Percentiles rank a stretch among this genome's conserved stretches.
phyloP scores from a whole-genome alignment of 2,888 invertebrate species.

The Apamea anceps region DNA sequence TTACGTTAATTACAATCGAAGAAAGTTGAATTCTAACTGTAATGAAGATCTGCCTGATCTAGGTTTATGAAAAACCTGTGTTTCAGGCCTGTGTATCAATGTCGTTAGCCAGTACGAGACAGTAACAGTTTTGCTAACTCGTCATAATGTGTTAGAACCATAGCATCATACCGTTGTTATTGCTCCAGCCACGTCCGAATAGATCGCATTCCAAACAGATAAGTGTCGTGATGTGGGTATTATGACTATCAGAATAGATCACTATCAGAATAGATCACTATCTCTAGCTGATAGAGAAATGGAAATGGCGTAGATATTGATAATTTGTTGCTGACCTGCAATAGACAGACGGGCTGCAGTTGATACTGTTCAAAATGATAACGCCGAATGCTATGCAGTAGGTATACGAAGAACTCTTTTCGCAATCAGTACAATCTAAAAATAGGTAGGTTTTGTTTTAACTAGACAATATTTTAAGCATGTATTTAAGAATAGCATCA shows the following conservation, averaged over 20 bases:
- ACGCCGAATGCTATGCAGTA: neutral
- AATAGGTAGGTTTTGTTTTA: neutral
- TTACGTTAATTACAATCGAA: no score
- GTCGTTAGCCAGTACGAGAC: neutral
- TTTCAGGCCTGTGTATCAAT: no score
- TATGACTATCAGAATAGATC: neutral
- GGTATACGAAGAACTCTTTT: neutral
- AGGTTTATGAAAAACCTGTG: no score
- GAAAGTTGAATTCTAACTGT: no score
- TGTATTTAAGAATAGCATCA: neutral
- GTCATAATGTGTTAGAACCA: conserved; percentile 11
- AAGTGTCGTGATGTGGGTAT: conserved; percentile 1
- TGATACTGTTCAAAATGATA: neutral
- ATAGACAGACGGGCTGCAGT: neutral
- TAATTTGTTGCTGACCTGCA: conserved; percentile 8
- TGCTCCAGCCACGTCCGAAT: conserved; percentile 35
- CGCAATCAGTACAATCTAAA: neutral
- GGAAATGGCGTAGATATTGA: conserved; percentile 2
- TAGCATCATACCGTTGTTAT: conserved; percentile 35
- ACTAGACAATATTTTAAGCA: neutral
- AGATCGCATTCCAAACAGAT: conserved; percentile 25
- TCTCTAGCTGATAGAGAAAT: conserved; percentile 24
- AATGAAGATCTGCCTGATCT: no score
- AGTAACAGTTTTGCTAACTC: conserved; percentile 31
- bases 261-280: conserved; percentile 12